Percentiles rank a stretch among this genome's conserved stretches.
Conservation (phyloP, 2,113 vertebrate genomes). For the Phylloscopus trochiloides region DNA sequence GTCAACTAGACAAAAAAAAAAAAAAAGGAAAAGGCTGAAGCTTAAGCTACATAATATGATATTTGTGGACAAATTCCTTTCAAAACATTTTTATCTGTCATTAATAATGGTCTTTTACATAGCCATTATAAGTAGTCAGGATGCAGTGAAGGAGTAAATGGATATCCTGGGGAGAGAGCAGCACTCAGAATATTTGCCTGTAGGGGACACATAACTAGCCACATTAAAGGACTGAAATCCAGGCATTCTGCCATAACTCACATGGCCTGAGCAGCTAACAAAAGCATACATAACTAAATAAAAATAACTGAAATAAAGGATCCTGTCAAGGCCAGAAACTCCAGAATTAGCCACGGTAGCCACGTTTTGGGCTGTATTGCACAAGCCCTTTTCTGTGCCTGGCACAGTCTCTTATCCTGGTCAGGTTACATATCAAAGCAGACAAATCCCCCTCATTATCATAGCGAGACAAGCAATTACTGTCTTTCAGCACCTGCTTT, state of each 20-base stretch:
- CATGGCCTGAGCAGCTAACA: neutral
- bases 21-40: neutral
- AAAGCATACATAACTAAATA: conserved; percentile 12
- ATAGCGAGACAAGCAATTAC: neutral
- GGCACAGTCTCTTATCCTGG: neutral
- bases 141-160: neutral
- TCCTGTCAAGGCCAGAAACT: neutral
- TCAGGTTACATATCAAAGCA: neutral
- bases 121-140: neutral
- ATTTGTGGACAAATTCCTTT: neutral
- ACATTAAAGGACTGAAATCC: conserved; percentile 11
- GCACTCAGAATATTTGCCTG: neutral
- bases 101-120: neutral
- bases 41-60: neutral
- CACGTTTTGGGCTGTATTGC: neutral
- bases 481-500: conserved; percentile 7
- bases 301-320: conserved; percentile 9
- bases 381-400: neutral
- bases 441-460: neutral
- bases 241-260: conserved; percentile 34
- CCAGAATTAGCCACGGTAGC: neutral
- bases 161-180: neutral
- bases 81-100: neutral
- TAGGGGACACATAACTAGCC: neutral
- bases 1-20: neutral